A percentile compares a stretch with the other conserved stretches of the same genome.
These are phyloP conservation scores for Plotosus lineatus DNA, from an alignment of 2,113 vertebrate genomes.

Conservation along the genomic window DNA sequence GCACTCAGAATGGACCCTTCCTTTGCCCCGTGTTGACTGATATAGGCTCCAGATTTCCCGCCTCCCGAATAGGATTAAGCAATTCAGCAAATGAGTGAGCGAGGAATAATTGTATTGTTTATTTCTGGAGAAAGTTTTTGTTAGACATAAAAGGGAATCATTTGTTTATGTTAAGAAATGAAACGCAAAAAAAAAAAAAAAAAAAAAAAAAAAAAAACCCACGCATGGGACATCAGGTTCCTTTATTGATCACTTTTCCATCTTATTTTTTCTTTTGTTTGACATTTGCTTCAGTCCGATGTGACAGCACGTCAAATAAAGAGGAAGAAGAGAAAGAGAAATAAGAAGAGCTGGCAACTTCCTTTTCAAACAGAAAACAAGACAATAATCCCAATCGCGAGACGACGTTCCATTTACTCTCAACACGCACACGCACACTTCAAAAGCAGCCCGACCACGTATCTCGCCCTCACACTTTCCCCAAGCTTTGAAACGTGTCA, in stretches of 20 bases:
- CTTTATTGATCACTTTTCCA: not conserved
- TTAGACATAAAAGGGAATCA: not conserved
- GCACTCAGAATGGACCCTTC: too few species aligned
- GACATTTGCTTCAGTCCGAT: not conserved
- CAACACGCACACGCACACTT: conserved; percentile 53
- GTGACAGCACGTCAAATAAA: not conserved
- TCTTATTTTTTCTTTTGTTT: not conserved
- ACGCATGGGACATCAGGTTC: not conserved
- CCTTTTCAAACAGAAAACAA: conserved; percentile 47
- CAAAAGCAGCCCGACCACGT: conserved; percentile 57
- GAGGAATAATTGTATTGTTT: not conserved
- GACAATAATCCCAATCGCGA: conserved; percentile 59
- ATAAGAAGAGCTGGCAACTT: not conserved
- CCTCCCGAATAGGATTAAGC: too few species aligned
- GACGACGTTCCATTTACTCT: conserved; percentile 56
- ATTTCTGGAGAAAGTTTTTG: not conserved
- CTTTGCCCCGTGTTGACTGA: too few species aligned
- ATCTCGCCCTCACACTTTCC: conserved; percentile 62
- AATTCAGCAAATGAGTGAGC: not conserved
- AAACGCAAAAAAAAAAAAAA: not conserved
- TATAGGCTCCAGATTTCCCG: too few species aligned
- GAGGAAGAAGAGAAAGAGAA: conserved; percentile 24
- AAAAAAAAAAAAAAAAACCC: not conserved
- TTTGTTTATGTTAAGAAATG: not conserved
- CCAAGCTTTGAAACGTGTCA: conserved; percentile 44